phyloP scores from a whole-genome alignment of 2,113 vertebrate species.

The Anhinga rufa region DNA sequence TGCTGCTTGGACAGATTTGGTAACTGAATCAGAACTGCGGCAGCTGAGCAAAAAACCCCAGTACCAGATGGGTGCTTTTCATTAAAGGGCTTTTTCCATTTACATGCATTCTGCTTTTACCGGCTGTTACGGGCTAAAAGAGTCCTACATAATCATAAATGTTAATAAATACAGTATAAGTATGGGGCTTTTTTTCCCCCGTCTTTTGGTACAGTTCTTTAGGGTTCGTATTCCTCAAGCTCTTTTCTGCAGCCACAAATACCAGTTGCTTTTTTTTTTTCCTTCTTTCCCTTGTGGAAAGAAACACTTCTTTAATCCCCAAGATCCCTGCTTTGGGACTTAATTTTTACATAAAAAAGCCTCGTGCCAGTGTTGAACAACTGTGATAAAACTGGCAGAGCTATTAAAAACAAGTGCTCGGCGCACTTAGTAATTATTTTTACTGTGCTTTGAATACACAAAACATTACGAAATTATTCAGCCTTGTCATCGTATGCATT shows the following conservation, averaged over 20 bases:
- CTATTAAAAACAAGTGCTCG: background rate
- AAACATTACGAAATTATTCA: background rate
- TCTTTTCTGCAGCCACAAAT: background rate
- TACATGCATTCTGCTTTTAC: background rate
- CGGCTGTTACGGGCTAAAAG: background rate
- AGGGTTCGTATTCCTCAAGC: background rate
- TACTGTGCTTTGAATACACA: background rate
- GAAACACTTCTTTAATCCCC: background rate
- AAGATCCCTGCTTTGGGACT: background rate
- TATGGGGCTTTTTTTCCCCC: rapidly evolving
- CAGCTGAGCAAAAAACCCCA: background rate
- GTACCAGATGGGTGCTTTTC: background rate
- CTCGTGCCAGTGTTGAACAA: background rate
- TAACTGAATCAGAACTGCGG: background rate
- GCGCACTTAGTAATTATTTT: background rate
- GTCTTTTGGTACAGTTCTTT: background rate
- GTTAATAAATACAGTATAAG: background rate
- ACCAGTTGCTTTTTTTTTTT: rapidly evolving
- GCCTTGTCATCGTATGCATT: background rate
- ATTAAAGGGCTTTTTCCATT: background rate
- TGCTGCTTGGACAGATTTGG: background rate
- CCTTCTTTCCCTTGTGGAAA: background rate
- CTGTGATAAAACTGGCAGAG: background rate
- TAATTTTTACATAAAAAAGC: background rate
- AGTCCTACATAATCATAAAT: background rate